Base-by-base conservation (phyloP, 2,797 vertebrate species). In the Catharus ustulatus region DNA sequence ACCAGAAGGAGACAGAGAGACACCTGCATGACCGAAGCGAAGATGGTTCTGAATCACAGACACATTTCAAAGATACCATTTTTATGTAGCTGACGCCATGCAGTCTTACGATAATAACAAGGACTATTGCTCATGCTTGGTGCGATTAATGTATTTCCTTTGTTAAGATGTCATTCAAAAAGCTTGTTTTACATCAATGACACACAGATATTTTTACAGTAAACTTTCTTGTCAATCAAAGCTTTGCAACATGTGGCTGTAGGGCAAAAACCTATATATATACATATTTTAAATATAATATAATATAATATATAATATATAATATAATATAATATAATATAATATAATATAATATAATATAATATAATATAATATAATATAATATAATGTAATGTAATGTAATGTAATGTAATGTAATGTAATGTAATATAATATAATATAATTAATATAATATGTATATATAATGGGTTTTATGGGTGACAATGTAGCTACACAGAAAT, bases 201-300 rank as follows among this genome's bases (percentile, higher is more conserved):
- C 48, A 49, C 8, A 15, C 24, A 83, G 54, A 92, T 80, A 30
- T 67, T 15, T 96, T 95, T 94, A 87, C 72, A 93, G 91, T 85
- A 96, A 97, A 91, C 59, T 89, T 95, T 87, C 92, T 93, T 94
- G 87, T 94, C 93, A 95, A 77, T 96, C 85, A 97, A 97, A 94
- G 64, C 30, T 92, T 86, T 90, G 67, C 72, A 93, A 77, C 30
- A 58, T 68, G 68, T n/a, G n/a, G 46, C 85, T 85, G 69, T 54
- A n/a, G 66, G 78, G 74, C 81, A 84, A 67, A 86, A 36, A 94
- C 30, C 3, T 45, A n/a, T 13, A 45, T 15, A 46, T 42, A 42
- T 42, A 29, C 34, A 34, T 34, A 34, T 34, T 34, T 34, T 34
- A 34, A 15, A 42, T 42, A 42, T 42, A 13, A 42, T 42, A 38